phyloP scores from a whole-genome alignment of 2,113 vertebrate genomes.

The Alaudala cheleensis region DNA sequence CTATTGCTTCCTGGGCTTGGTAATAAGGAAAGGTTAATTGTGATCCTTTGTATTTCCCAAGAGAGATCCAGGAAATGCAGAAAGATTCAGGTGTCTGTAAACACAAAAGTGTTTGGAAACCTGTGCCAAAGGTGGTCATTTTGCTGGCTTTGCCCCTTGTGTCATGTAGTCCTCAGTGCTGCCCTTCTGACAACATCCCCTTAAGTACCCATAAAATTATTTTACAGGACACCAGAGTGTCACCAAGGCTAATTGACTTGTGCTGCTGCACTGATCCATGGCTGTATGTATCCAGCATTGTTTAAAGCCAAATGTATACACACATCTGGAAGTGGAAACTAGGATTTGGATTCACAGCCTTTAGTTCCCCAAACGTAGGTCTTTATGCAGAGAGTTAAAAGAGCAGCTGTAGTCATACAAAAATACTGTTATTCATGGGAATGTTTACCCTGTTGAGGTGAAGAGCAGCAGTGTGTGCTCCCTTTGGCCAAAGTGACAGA shows the following conservation, averaged over 20 bases:
- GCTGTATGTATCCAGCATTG: not conserved
- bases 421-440: not conserved
- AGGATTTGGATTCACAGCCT: conserved; percentile 33
- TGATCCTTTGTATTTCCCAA: not conserved
- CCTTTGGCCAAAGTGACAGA: not conserved
- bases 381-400: conserved; percentile 12
- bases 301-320: conserved; percentile 6
- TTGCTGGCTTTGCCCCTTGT: not conserved
- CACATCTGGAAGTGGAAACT: not conserved
- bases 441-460: not conserved
- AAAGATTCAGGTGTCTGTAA: conserved; percentile 1
- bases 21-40: conserved; percentile 42
- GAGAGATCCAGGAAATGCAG: not conserved
- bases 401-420: not conserved
- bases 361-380: not conserved
- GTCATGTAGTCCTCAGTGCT: not conserved
- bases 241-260: conserved; percentile 63
- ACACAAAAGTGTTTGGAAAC: not conserved
- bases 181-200: conserved; percentile 1
- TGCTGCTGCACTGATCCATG: conserved; percentile 24
- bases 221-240: not conserved
- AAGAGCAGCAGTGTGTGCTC: not conserved
- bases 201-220: conserved; percentile 50
- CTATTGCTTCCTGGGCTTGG: not conserved
- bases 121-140: conserved; percentile 25